These are phyloP conservation scores for Chaenocephalus aceratus DNA, from an alignment of 2,113 vertebrate species.

Conservation along the genomic window DNA sequence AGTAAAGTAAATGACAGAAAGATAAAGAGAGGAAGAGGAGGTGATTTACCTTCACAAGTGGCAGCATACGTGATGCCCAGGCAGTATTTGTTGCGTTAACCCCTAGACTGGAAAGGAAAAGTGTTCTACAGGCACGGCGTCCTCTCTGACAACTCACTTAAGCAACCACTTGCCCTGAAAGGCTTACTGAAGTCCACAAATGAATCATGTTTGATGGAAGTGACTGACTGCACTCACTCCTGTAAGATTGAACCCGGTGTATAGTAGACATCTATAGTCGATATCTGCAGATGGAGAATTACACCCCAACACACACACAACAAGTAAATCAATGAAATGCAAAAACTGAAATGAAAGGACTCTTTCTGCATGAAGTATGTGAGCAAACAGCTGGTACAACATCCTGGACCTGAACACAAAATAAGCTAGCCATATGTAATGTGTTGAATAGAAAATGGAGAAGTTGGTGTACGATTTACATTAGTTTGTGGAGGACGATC, in stretches of 20 bases:
- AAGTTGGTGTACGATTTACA: conserved; percentile 3
- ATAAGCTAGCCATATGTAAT: conserved; percentile 41
- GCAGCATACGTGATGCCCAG: conserved; percentile 56
- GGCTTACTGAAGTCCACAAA: conserved; percentile 33
- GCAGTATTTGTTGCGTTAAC: conserved; percentile 72
- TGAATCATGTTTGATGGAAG: conserved; percentile 16
- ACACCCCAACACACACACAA: neutral
- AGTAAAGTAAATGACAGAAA: conserved; percentile 81
- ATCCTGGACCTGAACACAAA: neutral
- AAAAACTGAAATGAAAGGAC: neutral
- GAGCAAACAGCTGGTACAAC: conserved; percentile 43
- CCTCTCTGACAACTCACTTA: conserved; percentile 62
- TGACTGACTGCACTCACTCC: conserved; percentile 19
- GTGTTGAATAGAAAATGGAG: neutral
- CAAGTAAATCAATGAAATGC: conserved; percentile 3
- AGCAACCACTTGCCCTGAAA: conserved; percentile 52
- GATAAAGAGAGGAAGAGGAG: conserved; percentile 73
- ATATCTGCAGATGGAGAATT: conserved; percentile 7
- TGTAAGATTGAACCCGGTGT: neutral
- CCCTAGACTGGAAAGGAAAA: conserved; percentile 72
- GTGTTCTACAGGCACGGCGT: conserved; percentile 37
- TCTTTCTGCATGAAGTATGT: conserved; percentile 26
- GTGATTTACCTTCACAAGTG: conserved; percentile 77
- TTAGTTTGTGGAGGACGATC: conserved; percentile 31
- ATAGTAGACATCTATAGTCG: neutral